Base-by-base conservation (phyloP, 2,113 vertebrate genomes). In the Malurus elegans region DNA sequence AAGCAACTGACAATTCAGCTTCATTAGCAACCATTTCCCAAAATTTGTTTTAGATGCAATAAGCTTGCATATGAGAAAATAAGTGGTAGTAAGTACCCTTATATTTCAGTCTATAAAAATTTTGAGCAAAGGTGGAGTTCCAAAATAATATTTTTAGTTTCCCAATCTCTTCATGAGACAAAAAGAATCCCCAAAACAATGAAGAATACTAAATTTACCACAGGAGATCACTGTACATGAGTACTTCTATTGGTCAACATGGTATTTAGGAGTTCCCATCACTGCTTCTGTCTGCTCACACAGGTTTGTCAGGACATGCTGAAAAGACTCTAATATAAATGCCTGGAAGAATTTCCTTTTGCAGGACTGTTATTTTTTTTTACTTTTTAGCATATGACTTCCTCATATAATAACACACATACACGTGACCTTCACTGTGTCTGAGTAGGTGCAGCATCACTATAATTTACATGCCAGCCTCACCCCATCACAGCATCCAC, bases 181-280 rank as follows among this genome's bases (percentile, higher is more conserved):
- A 75, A 40, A 72, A 53, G 56, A 44, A n/a, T 8, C 24, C 56
- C 29, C 1, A 40, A 51, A 75, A 32, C 1, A 40, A 51, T 2
- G 2, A 69, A 42, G 2, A 62, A 34, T 4, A 70, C 7, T 4
- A 53, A 50, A 10, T n/a, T 9, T 70, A 58, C 7, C 6, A 12
- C 2, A 2, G 62, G 12, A 74, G 24, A 20, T 81, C 9, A 36
- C 58, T 71, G 58, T 20, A 42, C 9, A 8, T 16, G 25, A 74
- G 18, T 29, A 58, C 6, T 31, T 83, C 9, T 45, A 7, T 42
- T 32, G 2, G 42, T 40, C 0, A 0, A 54, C 32, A 21, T 0
- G 1, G 4, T 32, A 67, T 32, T 85, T 47, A 21, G 29, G 18
- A 75, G 70, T 93, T 90, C 18, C 29, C 31, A 3, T 19, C 34